These are phyloP conservation scores for Cassiopea andromeda DNA, from an alignment of 30 jellyfish, hydroid and myxozoan genomes.

Conservation along the genomic window DNA sequence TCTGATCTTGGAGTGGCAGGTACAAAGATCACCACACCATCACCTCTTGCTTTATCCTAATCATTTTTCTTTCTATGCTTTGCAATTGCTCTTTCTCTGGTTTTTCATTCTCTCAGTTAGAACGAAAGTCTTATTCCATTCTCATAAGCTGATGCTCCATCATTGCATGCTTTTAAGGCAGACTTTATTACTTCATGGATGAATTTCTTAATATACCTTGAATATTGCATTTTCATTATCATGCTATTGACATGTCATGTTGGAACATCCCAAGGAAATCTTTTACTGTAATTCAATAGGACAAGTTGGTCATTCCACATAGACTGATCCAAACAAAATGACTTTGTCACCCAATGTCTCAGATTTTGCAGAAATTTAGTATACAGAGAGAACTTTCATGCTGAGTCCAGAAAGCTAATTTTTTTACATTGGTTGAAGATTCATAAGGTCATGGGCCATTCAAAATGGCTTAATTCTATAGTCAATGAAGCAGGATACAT, in stretches of 20 bases:
- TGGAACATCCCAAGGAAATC: slow-evolving; percentile 5
- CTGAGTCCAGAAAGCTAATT: too few species aligned
- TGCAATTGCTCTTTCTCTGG: slow-evolving; percentile 8
- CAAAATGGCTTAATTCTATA: too few species aligned
- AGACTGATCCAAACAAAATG: too few species aligned
- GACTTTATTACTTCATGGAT: slow-evolving; percentile 27
- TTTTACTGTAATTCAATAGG: slow-evolving; percentile 17
- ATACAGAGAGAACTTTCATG: too few species aligned
- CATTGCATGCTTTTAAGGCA: slow-evolving; percentile 29
- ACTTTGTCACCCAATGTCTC: too few species aligned
- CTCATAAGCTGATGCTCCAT: background rate
- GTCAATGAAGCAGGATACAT: too few species aligned
- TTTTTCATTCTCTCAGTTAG: slow-evolving; percentile 6
- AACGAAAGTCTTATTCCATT: background rate
- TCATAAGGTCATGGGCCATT: too few species aligned
- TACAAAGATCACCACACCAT: background rate
- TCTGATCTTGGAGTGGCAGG: slow-evolving; percentile 21
- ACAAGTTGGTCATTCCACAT: background rate
- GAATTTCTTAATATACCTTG: slow-evolving; percentile 4
- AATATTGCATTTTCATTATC: slow-evolving; percentile 15
- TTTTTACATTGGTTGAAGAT: too few species aligned
- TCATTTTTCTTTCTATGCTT: background rate
- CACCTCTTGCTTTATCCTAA: background rate
- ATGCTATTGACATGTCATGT: slow-evolving; percentile 25
- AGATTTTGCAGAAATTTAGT: too few species aligned